Conservation (phyloP, 2,113 vertebrate genomes). For the Protomyctophum bolini region DNA sequence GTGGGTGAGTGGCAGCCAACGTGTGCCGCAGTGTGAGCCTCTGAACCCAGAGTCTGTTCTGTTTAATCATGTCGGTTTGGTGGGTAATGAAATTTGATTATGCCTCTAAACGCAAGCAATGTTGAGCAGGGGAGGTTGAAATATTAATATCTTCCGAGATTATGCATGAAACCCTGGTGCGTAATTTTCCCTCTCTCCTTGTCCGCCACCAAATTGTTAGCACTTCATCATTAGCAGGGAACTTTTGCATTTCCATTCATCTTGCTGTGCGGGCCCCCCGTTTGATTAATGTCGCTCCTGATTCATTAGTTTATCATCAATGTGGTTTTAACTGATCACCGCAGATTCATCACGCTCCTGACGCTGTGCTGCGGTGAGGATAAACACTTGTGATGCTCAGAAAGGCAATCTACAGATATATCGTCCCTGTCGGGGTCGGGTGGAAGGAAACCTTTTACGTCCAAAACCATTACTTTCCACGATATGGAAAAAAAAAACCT, state of each 20-base stretch:
- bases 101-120: conserved; percentile 89
- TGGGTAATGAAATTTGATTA: conserved; percentile 99
- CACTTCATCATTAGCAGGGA: conserved; percentile 99
- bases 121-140: conserved; percentile 69
- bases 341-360: conserved; percentile 78
- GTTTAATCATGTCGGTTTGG: conserved; percentile 98
- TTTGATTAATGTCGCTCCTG: conserved; percentile 96
- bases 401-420: conserved; percentile 54
- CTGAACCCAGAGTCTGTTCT: conserved; percentile 89
- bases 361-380: conserved; percentile 42
- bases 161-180: conserved; percentile 98
- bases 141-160: conserved; percentile 99
- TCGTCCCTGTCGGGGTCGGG: too few relatives aligned
- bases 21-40: conserved; percentile 61
- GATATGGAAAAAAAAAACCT: too few relatives aligned
- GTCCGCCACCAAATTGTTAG: conserved; percentile 97
- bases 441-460: too few relatives aligned
- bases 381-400: conserved; percentile 55
- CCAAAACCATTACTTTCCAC: too few relatives aligned
- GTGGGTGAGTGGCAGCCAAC: conserved; percentile 60
- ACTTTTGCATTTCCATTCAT: conserved; percentile 97
- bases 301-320: conserved; percentile 99
- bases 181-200: conserved; percentile 94
- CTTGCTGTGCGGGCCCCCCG: conserved; percentile 85
- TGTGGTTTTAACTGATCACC: conserved; percentile 97